Conservation (phyloP, 2,888 invertebrate species). For the Alcis repandata region DNA sequence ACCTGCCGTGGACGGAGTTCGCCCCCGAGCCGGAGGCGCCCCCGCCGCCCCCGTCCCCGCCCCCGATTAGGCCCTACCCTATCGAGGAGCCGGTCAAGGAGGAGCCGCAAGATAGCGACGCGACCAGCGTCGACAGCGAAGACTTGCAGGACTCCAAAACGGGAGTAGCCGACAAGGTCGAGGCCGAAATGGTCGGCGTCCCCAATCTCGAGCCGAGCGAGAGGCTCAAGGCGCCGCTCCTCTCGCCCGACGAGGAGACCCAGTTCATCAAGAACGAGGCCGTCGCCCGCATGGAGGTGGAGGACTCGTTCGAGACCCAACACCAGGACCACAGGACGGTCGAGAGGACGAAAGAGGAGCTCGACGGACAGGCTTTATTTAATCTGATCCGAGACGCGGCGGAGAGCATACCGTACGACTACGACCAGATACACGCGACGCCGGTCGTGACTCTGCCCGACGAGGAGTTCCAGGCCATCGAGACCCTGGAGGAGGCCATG, state of each 20-base stretch:
- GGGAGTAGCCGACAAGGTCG: conserved; percentile 35
- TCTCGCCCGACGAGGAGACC: conserved; percentile 63
- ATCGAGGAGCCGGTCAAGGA: conserved; percentile 47
- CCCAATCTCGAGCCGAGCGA: conserved; percentile 69
- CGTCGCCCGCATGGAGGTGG: conserved; percentile 44
- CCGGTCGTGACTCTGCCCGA: conserved; percentile 60
- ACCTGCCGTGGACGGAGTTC: conserved; percentile 74
- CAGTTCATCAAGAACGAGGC: conserved; percentile 47
- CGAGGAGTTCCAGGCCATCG: conserved; percentile 43
- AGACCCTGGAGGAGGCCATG: conserved; percentile 47
- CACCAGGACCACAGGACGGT: conserved; percentile 73
- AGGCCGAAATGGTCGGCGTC: conserved; percentile 54
- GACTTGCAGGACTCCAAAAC: neutral
- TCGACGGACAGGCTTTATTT: conserved; percentile 66
- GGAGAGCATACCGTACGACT: conserved; percentile 60
- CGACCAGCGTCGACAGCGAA: conserved; percentile 11
- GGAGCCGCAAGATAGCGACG: conserved; percentile 23
- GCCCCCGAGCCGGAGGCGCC: conserved; percentile 73
- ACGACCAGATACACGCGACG: conserved; percentile 62
- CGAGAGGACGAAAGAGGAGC: conserved; percentile 74
- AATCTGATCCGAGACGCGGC: conserved; percentile 55
- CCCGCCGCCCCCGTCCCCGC: conserved; percentile 72
- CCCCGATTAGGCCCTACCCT: conserved; percentile 71
- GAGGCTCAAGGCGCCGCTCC: conserved; percentile 70
- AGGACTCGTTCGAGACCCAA: conserved; percentile 54